Percentiles rank a stretch among this genome's conserved stretches.
These are phyloP conservation scores for Aurelia sp. DNA, from an alignment of 30 jellyfish, hydroid and myxozoan species.

Conservation along the genomic window DNA sequence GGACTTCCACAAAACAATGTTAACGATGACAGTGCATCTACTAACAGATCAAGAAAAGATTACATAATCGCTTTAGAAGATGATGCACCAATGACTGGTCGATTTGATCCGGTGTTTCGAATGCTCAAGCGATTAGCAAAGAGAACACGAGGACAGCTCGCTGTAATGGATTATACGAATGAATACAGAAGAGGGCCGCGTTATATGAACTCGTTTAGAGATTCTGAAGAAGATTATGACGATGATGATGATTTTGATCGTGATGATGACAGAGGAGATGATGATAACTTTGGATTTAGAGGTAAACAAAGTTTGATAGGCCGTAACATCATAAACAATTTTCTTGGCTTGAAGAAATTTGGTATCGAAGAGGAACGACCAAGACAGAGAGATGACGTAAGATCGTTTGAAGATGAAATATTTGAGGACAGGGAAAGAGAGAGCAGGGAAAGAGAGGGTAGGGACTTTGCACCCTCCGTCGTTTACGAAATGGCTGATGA, in stretches of 20 bases:
- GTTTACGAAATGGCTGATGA: constrained; percentile 55
- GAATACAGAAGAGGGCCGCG: not conserved
- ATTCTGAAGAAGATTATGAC: constrained; percentile 1
- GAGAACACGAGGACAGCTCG: constrained; percentile 61
- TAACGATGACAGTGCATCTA: not conserved
- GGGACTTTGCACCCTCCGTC: constrained; percentile 49
- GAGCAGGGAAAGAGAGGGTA: not conserved
- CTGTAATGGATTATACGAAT: constrained; percentile 50
- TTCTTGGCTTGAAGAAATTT: constrained; percentile 8
- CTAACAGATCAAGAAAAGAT: constrained; percentile 57
- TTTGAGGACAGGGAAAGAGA: constrained; percentile 7
- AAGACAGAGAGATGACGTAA: constrained; percentile 35
- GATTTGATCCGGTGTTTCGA: constrained; percentile 54
- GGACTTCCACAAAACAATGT: not conserved
- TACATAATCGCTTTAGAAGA: constrained; percentile 63
- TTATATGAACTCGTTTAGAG: not conserved
- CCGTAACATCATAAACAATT: constrained; percentile 18
- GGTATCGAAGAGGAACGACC: constrained; percentile 33
- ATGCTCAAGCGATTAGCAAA: constrained; percentile 47
- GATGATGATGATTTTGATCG: constrained; percentile 4
- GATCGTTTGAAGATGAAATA: not conserved
- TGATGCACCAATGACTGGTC: constrained; percentile 28
- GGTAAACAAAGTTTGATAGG: constrained; percentile 46
- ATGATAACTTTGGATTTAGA: not conserved
- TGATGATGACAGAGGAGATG: constrained; percentile 29